Evolutionary conservation across 2,888 invertebrate species (phyloP), one percentile per base, ranked within the genome.

Genomic region (Pristionchus arcanus): DNA sequence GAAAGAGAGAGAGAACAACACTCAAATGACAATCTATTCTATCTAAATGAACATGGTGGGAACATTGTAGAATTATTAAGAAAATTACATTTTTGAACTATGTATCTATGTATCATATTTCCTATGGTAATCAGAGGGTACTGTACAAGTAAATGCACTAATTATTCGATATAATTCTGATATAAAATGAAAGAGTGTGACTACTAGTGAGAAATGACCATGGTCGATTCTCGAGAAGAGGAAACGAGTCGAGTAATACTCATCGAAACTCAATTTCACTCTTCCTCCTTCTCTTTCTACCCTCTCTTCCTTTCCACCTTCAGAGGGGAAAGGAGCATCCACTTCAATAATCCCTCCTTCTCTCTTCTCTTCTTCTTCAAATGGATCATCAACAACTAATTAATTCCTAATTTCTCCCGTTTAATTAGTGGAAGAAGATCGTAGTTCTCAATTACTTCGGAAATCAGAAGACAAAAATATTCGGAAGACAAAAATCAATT

Each of bases 231-330:
- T 28, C n/a, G 34, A 81, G 81, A 81, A 49, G 81, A 74, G 81
- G 81, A 81, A 81, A 81, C 81, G 81, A 81, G 53, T 49, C 81
- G 81, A 28, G 81, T 53, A 81, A 81, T 81, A 49, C 81, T 81
- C 81, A 49, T 81, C 49, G 81, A 81, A 81, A 81, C 81, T 81
- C 81, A 81, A 81, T 81, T 81, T 81, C 74, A 77, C 74, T 77
- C 81, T 53, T 53, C 81, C 49, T 31, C 21, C 25, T 15, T 15
- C 71, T 37, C 66, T 13, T 37, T 21, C 74, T 74, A 74, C 77
- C 42, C 77, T 71, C 34, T n/a, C 74, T 34, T 37, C 25, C 63
- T 71, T 34, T 81, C 81, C 81, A 81, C 81, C 81, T 81, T 81
- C 81, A n/a, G n/a, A n/a, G n/a, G 25, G 28, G 81, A 42, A 42